A percentile compares a stretch with the other conserved stretches of the same genome.
phyloP scores from a whole-genome alignment of 2,797 vertebrate genomes.

The Lophotriccus pileatus region DNA sequence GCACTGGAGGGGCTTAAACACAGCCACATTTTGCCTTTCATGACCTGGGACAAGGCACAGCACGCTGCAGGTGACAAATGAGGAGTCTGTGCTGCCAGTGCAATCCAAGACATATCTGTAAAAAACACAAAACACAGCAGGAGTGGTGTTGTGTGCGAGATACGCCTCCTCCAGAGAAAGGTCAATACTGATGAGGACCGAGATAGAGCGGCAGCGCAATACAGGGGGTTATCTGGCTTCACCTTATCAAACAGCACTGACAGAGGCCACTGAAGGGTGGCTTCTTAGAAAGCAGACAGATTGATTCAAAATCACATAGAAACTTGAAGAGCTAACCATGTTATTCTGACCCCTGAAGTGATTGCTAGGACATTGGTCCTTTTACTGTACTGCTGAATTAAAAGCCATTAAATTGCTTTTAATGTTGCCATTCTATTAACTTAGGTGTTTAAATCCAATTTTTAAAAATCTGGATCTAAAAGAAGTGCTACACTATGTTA shows the following conservation, averaged over 20 bases:
- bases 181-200: background rate
- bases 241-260: background rate
- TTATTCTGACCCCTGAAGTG: background rate
- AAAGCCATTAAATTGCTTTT: background rate
- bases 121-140: background rate
- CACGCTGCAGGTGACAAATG: background rate
- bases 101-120: background rate
- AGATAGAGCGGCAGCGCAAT: background rate
- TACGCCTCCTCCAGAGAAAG: background rate
- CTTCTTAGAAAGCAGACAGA: constrained; percentile 17
- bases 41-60: background rate
- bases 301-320: background rate
- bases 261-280: background rate
- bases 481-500: background rate
- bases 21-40: background rate
- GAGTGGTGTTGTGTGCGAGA: background rate
- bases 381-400: background rate
- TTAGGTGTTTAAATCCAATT: background rate
- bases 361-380: background rate
- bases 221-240: background rate
- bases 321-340: background rate
- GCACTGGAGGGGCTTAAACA: background rate
- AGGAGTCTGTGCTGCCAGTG: background rate
- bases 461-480: background rate
- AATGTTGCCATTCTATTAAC: background rate